Percentiles rank a stretch among this genome's conserved stretches.
Conservation (phyloP, 2,888 invertebrate genomes). For the Zeuzera pyrina region DNA sequence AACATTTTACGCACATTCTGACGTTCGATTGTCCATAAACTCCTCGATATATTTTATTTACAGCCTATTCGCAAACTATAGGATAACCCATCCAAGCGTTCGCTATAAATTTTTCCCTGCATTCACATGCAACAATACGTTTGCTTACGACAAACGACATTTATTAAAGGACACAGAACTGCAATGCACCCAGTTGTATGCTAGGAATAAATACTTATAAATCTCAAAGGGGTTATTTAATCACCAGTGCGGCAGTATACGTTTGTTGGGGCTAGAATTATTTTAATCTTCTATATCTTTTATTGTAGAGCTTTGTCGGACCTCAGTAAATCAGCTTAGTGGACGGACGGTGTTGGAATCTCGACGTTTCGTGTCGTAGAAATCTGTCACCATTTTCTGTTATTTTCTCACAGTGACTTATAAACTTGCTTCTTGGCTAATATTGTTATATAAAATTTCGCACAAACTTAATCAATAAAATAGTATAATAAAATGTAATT, state of each 20-base stretch:
- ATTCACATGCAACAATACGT: conserved; percentile 51
- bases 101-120: conserved; percentile 46
- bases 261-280: conserved; percentile 57
- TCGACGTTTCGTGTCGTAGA: conserved; percentile 39
- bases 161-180: conserved; percentile 42
- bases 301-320: conserved; percentile 51
- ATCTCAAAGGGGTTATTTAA: conserved; percentile 62
- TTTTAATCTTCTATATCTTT: conserved; percentile 58
- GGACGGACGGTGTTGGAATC: conserved; percentile 54
- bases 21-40: too few species aligned
- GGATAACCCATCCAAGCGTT: conserved; percentile 11
- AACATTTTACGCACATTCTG: too few species aligned
- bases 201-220: conserved; percentile 67
- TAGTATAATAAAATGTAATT: too few species aligned
- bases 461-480: too few species aligned
- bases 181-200: conserved; percentile 27
- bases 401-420: conserved; percentile 21
- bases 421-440: too few species aligned
- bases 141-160: conserved; percentile 51
- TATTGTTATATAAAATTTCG: too few species aligned
- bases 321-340: conserved; percentile 64
- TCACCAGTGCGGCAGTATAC: conserved; percentile 55
- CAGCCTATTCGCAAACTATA: too few species aligned
- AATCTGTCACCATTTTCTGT: conserved; percentile 35
- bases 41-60: too few species aligned